Percentiles rank a stretch among this genome's conserved stretches.
Conservation (phyloP, 1,140 invertebrate species). For the Parasteatoda tepidariorum region DNA sequence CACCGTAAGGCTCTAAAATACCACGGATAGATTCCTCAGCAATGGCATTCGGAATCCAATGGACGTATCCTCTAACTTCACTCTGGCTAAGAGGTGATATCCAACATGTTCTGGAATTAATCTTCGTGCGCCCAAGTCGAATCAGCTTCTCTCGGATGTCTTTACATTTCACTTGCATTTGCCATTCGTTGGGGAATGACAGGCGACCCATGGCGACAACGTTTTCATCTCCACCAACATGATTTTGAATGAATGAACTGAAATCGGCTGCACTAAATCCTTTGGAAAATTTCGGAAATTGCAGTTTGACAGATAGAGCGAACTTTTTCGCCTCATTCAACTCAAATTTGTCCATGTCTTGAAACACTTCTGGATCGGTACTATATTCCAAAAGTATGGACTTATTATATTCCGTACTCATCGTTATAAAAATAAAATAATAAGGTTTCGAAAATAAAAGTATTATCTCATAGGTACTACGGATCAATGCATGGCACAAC, state of each 20-base stretch:
- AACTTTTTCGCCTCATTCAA: not conserved
- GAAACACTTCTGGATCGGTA: constrained; percentile 8
- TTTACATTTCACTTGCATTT: not conserved
- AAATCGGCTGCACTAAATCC: not conserved
- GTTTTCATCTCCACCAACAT: not conserved
- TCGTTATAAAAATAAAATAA: no score
- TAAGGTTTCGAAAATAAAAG: no score
- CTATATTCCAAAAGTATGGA: not conserved
- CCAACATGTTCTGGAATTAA: constrained; percentile 18
- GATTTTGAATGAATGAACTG: not conserved
- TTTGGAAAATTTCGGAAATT: constrained; percentile 36
- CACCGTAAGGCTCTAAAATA: not conserved
- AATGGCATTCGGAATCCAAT: constrained; percentile 22
- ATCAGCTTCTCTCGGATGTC: constrained; percentile 21
- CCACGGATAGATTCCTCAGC: not conserved
- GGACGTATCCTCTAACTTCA: constrained; percentile 27
- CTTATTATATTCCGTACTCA: not conserved
- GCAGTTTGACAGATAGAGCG: constrained; percentile 1
- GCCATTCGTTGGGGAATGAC: constrained; percentile 34
- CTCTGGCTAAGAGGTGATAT: constrained; percentile 6
- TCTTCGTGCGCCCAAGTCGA: not conserved
- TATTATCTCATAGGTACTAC: no score
- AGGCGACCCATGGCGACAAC: not conserved
- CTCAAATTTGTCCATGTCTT: constrained; percentile 12
- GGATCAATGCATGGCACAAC: no score